These are phyloP conservation scores for Ichneumoninae sp. DNA, from an alignment of 2,888 invertebrate genomes.

Conservation along the genomic window DNA sequence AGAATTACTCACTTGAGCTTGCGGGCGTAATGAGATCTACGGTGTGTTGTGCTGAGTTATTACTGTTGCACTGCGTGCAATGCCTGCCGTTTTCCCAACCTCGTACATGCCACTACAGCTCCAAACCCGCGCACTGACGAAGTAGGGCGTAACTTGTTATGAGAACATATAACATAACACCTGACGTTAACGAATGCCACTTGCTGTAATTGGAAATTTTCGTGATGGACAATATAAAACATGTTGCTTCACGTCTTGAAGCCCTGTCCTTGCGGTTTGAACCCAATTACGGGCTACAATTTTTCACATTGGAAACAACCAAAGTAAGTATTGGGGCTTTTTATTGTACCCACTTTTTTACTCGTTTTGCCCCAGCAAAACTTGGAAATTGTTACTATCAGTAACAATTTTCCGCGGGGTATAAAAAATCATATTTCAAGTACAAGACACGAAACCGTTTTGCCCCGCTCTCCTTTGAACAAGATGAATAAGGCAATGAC, in stretches of 20 bases:
- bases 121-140: neutral
- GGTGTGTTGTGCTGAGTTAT: constrained; percentile 50
- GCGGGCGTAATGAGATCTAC: constrained; percentile 53
- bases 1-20: constrained; percentile 44
- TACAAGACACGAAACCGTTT: neutral
- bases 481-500: neutral
- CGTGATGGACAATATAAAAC: constrained; percentile 56
- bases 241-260: constrained; percentile 36
- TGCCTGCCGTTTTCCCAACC: constrained; percentile 13
- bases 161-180: constrained; percentile 30
- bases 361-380: too few relatives aligned
- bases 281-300: neutral
- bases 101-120: neutral
- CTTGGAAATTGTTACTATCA: too few relatives aligned
- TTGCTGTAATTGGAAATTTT: constrained; percentile 59
- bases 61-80: constrained; percentile 38
- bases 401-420: neutral
- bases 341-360: neutral
- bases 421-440: neutral
- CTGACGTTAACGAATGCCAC: constrained; percentile 29
- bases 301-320: neutral
- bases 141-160: constrained; percentile 47
- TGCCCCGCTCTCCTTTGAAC: neutral
- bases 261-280: neutral
- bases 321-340: neutral